phyloP scores from a whole-genome alignment of 2,797 vertebrate genomes.

The Mormyrops attenuatus region DNA sequence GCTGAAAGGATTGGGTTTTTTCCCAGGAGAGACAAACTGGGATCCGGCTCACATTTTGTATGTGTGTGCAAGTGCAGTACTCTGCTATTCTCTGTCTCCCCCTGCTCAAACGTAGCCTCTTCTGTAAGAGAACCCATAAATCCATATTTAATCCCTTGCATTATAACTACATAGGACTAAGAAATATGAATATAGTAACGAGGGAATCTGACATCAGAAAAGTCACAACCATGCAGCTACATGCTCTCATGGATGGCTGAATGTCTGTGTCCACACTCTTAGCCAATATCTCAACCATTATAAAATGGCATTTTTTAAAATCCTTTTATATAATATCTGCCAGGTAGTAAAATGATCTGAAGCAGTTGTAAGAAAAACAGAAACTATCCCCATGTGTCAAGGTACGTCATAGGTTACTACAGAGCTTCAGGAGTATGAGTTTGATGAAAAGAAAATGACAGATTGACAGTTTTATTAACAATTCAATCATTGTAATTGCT shows the following conservation, averaged over 20 bases:
- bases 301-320: neutral
- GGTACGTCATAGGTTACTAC: neutral
- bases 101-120: neutral
- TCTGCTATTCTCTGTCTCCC: neutral
- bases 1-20: constrained; percentile 20
- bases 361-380: neutral
- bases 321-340: neutral
- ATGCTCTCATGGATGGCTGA: neutral
- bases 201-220: neutral
- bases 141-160: neutral
- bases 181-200: neutral
- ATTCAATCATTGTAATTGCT: neutral
- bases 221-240: neutral
- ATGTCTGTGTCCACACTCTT: no score
- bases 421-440: neutral
- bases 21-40: neutral
- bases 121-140: neutral
- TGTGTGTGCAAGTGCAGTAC: constrained; percentile 8
- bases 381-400: neutral
- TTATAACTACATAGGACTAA: neutral
- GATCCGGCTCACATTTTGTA: constrained; percentile 1
- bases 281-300: neutral
- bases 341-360: neutral
- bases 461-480: neutral
- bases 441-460: neutral